Evolutionary conservation across 1,140 invertebrate species (phyloP).

Genomic region (Zaprionus lachaisei): DNA sequence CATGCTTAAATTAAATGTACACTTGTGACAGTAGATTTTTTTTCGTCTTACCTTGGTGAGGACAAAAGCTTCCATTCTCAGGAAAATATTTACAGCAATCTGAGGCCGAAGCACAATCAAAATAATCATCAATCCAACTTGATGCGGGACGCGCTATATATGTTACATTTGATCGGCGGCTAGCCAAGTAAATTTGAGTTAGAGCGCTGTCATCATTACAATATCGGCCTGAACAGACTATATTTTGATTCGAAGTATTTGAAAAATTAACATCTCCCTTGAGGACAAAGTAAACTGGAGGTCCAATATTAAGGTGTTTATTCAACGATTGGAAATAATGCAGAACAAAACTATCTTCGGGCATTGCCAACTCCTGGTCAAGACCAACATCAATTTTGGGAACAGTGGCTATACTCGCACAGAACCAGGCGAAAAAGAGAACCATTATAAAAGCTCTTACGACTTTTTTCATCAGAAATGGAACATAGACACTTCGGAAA

Average conservation of each 20-base stretch:
- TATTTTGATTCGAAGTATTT: conserved; percentile 90
- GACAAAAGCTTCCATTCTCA: conserved; percentile 89
- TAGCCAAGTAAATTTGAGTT: conserved; percentile 92
- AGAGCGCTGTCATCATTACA: conserved; percentile 93
- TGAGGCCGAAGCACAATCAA: conserved; percentile 91
- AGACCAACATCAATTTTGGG: conserved; percentile 96
- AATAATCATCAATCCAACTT: conserved; percentile 99
- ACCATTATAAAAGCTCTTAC: conserved; percentile 91
- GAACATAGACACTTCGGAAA: conserved; percentile 94
- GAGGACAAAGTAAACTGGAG: conserved; percentile 98
- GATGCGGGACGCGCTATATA: conserved; percentile 94
- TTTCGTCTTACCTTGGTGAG: conserved; percentile 85
- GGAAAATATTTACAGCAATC: conserved; percentile 88
- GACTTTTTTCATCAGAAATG: conserved; percentile 92
- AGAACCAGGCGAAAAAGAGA: conserved; percentile 96
- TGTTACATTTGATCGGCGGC: conserved; percentile 89
- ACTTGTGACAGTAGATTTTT: too few species aligned
- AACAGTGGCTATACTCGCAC: conserved; percentile 93
- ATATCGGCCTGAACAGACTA: conserved; percentile 92
- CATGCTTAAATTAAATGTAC: neutral
- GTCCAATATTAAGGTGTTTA: conserved; percentile 96
- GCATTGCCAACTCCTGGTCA: conserved; percentile 98
- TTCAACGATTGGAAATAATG: conserved; percentile 96
- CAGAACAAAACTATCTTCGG: conserved; percentile 96
- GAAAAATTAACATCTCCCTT: conserved; percentile 93